phyloP scores from a whole-genome alignment of 2,797 vertebrate species.

The Triplophysa yarkandensis region DNA sequence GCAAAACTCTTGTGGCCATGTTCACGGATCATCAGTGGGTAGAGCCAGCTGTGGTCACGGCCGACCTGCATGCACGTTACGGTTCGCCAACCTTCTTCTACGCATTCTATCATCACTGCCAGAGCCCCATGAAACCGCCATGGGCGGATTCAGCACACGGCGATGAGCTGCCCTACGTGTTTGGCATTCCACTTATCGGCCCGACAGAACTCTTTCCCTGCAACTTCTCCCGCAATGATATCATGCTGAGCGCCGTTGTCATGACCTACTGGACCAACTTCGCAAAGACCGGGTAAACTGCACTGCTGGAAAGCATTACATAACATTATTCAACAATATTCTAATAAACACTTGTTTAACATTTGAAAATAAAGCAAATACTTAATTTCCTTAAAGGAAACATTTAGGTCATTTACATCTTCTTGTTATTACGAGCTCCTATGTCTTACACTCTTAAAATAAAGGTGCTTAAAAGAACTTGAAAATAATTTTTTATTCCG shows the following conservation, averaged over 20 bases:
- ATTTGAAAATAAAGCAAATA: neutral
- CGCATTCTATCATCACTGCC: conserved; percentile 99
- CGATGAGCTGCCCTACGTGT: conserved; percentile 97
- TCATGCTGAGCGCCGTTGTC: conserved; percentile 98
- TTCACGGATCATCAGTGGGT: conserved; percentile 99
- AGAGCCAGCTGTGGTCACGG: conserved; percentile 95
- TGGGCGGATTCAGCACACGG: conserved; percentile 98
- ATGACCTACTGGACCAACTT: conserved; percentile 99
- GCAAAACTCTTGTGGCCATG: conserved; percentile 96
- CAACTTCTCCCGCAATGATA: conserved; percentile 98
- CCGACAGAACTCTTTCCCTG: conserved; percentile 98
- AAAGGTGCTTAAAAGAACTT: too few species aligned
- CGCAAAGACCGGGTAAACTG: conserved; percentile 88
- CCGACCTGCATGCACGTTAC: conserved; percentile 94
- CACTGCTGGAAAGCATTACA: neutral
- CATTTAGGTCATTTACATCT: too few species aligned
- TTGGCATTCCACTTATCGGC: conserved; percentile 96
- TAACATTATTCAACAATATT: neutral
- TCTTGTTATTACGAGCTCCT: too few species aligned
- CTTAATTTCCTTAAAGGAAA: too few species aligned
- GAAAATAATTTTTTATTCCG: too few species aligned
- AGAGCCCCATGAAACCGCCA: conserved; percentile 98
- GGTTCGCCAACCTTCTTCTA: conserved; percentile 99
- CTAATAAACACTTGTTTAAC: too few species aligned
- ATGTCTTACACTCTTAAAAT: too few species aligned